Base-by-base conservation (phyloP, 2,113 vertebrate species). In the Aleadryas rufinucha region DNA sequence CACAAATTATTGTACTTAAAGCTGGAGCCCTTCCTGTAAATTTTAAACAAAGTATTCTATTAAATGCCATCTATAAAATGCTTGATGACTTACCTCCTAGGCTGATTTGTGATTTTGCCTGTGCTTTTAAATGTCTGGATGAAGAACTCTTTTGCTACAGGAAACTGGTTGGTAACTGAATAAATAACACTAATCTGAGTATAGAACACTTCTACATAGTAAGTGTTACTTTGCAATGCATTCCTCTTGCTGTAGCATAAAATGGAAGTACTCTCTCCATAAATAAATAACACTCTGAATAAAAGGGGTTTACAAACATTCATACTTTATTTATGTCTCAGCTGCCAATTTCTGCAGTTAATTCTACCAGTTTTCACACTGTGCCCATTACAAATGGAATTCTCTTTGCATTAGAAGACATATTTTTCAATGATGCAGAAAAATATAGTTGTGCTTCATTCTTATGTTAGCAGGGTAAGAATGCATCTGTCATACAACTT, bases 41-140 rank as follows among this genome's bases (percentile, higher is more conserved):
- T 84, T 90, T 83, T 57, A 87, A 92, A 77, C 57, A 72, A 84
- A 86, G 12, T 78, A 12, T 89, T 87, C 86, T 95, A 63, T 90
- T 94, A 96, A 94, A 86, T 75, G 15, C 21, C 47, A 33, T 61
- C 64, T 84, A 83, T 90, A 82, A 90, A 95, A 86, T 77, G 27
- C n/a, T 77, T 88, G 64, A 66, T 68, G 33, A 75, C 68, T 96
- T 92, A 72, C 49, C 56, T 95, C 49, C 60, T 82, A 65, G 69
- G 19, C 30, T 90, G 88, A 78, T 80, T 66, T 64, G 53, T 86
- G 79, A 88, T 93, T 84, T 94, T 94, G 33, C 27, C 59, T 30
- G 16, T 63, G 76, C 30, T 89, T 91, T 78, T 72, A 42, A 92
- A 70, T n/a, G n/a, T 10, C 30, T 79, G 57, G 21, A 80, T 63